Conservation (phyloP, 1,140 invertebrate species). For the Paramacrobiotus metropolitanus region DNA sequence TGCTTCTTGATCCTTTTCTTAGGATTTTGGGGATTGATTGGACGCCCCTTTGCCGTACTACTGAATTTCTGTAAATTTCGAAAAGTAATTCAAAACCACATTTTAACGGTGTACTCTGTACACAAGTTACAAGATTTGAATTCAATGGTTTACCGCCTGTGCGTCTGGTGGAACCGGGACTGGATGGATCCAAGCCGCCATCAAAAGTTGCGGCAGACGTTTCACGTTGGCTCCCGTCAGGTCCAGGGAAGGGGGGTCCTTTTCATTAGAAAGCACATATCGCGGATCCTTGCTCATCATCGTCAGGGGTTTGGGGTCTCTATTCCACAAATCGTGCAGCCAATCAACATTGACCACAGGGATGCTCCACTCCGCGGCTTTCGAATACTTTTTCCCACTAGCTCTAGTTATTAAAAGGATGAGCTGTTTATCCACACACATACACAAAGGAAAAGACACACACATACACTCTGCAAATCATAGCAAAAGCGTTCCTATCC, state of each 20-base stretch:
- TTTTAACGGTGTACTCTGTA: no score
- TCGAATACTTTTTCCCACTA: background rate
- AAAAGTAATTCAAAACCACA: no score
- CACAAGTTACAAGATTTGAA: no score
- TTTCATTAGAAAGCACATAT: background rate
- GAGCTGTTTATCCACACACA: background rate
- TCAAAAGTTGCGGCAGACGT: background rate
- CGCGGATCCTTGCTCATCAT: background rate
- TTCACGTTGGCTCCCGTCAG: background rate
- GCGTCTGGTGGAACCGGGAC: background rate
- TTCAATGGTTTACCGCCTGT: background rate
- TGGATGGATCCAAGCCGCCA: background rate
- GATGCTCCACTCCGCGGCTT: background rate
- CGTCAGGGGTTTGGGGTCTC: background rate
- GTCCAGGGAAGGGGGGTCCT: no score
- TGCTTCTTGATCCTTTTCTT: slow-evolving; percentile 1
- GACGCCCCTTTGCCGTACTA: background rate
- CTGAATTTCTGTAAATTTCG: background rate
- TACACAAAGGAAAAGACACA: background rate
- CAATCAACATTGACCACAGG: background rate
- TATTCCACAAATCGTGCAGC: background rate
- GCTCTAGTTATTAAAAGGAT: background rate
- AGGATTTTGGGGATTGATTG: background rate
- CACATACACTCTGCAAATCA: background rate
- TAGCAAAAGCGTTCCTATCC: background rate